A percentile compares a stretch with the other conserved stretches of the same genome.
Evolutionary conservation across 2,797 vertebrate species (phyloP).

Genomic region (Falco cherrug): DNA sequence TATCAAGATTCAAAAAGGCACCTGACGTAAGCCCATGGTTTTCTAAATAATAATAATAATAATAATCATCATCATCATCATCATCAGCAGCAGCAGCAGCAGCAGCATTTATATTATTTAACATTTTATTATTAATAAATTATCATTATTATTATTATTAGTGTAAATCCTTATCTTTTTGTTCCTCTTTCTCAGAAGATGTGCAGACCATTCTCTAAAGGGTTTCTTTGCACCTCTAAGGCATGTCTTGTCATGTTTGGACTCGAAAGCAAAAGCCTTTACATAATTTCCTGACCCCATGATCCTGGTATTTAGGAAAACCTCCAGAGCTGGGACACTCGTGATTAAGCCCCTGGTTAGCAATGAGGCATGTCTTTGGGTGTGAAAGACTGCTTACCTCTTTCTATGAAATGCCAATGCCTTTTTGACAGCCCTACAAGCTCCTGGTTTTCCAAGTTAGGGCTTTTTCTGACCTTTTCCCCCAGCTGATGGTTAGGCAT

Average conservation of each 20-base stretch:
- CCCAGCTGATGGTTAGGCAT: neutral
- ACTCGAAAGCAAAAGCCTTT: neutral
- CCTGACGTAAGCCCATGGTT: neutral
- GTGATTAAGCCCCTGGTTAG: neutral
- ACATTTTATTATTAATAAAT: no score
- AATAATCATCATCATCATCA: no score
- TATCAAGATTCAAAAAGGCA: neutral
- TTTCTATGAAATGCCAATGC: rapidly evolving
- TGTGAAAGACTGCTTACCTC: neutral
- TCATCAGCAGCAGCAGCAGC: no score
- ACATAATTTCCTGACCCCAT: neutral
- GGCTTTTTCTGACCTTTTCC: neutral
- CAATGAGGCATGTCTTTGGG: neutral
- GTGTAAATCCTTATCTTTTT: neutral
- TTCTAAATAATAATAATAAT: neutral
- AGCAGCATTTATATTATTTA: no score
- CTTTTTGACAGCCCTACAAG: neutral
- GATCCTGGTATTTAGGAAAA: neutral
- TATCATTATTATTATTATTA: neutral
- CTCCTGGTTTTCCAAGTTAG: neutral
- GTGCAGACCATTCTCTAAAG: neutral
- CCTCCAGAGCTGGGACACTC: neutral
- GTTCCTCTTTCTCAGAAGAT: neutral
- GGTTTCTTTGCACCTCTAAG: neutral
- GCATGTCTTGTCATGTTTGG: neutral